Evolutionary conservation across 2,888 invertebrate species (phyloP), one percentile per base, ranked within the genome.

Genomic region (Caenorhabditis macrosperma): DNA sequence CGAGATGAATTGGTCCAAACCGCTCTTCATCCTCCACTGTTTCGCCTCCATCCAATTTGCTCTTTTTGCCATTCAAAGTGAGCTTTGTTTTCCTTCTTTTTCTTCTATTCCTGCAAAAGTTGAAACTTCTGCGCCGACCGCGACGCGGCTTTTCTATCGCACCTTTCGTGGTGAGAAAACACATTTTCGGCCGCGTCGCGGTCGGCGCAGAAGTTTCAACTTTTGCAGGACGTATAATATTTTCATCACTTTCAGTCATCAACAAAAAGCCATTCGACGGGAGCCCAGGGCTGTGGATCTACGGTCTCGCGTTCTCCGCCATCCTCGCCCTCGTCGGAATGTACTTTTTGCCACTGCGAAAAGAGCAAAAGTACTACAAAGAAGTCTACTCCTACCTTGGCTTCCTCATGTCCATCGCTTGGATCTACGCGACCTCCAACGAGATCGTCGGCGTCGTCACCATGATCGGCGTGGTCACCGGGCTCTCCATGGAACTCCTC

Each of bases 371-470:
- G 63, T 86, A 80, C 54, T 86, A 85, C 64, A 85, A 84, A 88
- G 78, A 82, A 71, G 63, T 85, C 24, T 81, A 82, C 57, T 82
- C 85, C 15, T 93, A 93, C 88, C 82, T 93, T 12, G 93, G 93
- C 61, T 94, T 94, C 90, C 79, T 92, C n/a, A 91, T 92, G 48
- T 92, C 93, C 41, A 92, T 94, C 71, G 89, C 93, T 35, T 92
- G 93, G 90, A 93, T 94, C 55, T 93, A 93, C 88, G 88, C 92
- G 46, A 90, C 93, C 24, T 93, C 94, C 30, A 92, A 92, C 83
- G 94, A 94, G 91, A 92, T 94, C 60, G 93, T 94, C 41, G 91
- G 91, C 80, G 89, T 92, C 46, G 91, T 93, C 33, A 91, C 92
- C 90, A 92, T 93, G 64, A 89, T 94, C 77, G 94, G 94, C 35